Evolutionary conservation across 2,888 invertebrate species (phyloP), one percentile per base, ranked within the genome.

Genomic region (Lymantria monacha): DNA sequence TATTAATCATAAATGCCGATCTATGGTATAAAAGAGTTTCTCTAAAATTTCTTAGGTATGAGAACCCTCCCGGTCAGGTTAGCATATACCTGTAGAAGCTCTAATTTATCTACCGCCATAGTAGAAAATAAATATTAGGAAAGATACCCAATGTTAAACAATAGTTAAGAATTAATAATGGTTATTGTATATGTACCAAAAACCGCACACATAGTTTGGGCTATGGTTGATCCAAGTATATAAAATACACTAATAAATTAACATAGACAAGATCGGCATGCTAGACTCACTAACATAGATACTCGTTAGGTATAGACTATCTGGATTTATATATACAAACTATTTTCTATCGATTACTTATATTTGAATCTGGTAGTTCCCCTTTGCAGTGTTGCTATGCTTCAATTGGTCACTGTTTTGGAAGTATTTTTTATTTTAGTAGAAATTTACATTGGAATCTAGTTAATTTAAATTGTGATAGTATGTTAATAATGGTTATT

Each of bases 231-330:
- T 55, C 70, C 66, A 68, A 66, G 68, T 49, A 72, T 50, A n/a
- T n/a, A n/a, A n/a, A 62, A 63, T 70, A 74, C 55, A 67, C 65
- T 72, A 74, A 70, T 67, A 61, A 61, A 57, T 53, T 64, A 74
- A 64, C 61, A 75, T 82, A 82, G 81, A 70, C 60, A 65, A 81
- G 61, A 80, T 69, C 74, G 81, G 88, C 88, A 89, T 88, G 88
- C 88, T 89, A 87, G 86, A 75, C 63, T 81, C 78, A 87, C 85
- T 87, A 87, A 85, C 82, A 78, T 77, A 72, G 82, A 83, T 77
- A 59, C 63, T 62, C 60, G 70, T 70, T 74, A 76, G 67, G 74
- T 66, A 73, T 80, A 79, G 78, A 76, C 69, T 66, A 72, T 70
- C 30, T 40, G 66, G 49, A 62, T 67, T 12, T 59, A 59, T 66